Evolutionary conservation across 2,113 vertebrate genomes (phyloP), one percentile per base, ranked within the genome.

Genomic region (Leiothrix lutea): DNA sequence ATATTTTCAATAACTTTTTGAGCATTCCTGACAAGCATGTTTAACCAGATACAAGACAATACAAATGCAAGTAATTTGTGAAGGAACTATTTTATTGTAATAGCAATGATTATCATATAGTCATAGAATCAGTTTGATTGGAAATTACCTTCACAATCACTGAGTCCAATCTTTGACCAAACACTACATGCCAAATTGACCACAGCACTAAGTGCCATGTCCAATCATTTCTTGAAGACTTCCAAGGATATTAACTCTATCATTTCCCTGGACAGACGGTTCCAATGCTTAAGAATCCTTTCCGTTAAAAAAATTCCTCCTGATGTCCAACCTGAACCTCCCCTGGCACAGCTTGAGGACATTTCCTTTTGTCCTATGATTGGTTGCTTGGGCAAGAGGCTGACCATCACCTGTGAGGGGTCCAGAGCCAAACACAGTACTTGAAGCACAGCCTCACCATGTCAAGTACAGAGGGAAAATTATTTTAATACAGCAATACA

Each of bases 221-320:
- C 9, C 29, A 64, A 5, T 19, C 5, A 35, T 31, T 64, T 48
- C 24, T 22, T 62, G 35, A 64, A 42, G 25, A 42, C 31, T 42
- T 71, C 14, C 21, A 64, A 10, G 14, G 25, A 48, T 31, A 80
- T 6, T 35, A 25, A 56, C 50, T 42, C 14, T 25, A 56, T 12
- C 40, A 62, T 19, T 67, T 75, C 5, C 8, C 16, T 54, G 16
- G 40, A 21, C 48, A 64, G 25, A 62, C 11, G 24, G 26, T 6
- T 72, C 25, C 35, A 72, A 26, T 18, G 26, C 5, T 57, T 22
- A 72, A 57, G 31, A 50, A 72, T 0, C 8, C 31, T 11, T 57
- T 22, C 6, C 0, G 0, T 15, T 4, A 64, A 79, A 54, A 54
- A 56, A 64, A 18, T 5, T 26, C 6, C 11, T 65, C 14, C 18